Conservation (phyloP, 2,797 vertebrate genomes). For the Labeo calbasu region DNA sequence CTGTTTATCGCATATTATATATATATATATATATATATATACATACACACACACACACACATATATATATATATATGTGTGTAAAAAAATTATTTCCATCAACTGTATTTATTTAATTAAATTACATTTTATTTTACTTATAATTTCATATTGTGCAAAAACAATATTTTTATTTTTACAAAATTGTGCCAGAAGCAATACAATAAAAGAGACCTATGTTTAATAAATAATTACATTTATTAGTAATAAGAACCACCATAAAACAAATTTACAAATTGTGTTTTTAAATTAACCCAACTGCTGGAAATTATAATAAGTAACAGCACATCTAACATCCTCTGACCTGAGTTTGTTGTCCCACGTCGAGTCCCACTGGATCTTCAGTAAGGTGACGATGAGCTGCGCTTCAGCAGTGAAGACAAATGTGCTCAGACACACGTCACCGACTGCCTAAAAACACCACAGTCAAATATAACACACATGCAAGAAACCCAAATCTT, state of each 20-base stretch:
- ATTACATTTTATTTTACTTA: too few relatives aligned
- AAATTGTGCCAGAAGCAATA: neutral
- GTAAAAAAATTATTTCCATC: too few relatives aligned
- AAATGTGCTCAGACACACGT: constrained; percentile 87
- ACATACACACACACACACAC: too few relatives aligned
- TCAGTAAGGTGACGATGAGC: constrained; percentile 83
- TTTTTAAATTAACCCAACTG: neutral
- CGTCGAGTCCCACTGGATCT: constrained; percentile 84
- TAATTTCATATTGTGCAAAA: too few relatives aligned
- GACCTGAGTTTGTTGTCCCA: constrained; percentile 67
- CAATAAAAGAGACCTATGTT: neutral
- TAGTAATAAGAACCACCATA: too few relatives aligned
- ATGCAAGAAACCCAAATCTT: neutral
- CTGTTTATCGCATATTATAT: too few relatives aligned
- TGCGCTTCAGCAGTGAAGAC: constrained; percentile 82
- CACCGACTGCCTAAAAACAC: constrained; percentile 80
- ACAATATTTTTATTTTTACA: neutral
- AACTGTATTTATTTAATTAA: too few relatives aligned
- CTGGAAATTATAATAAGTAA: neutral
- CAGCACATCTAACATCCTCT: neutral
- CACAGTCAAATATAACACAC: neutral
- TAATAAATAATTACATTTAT: neutral
- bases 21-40: too few relatives aligned
- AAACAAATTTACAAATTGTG: too few relatives aligned
- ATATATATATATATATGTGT: too few relatives aligned